Conservation (phyloP, 2,113 vertebrate species). For the Corvus hawaiiensis region DNA sequence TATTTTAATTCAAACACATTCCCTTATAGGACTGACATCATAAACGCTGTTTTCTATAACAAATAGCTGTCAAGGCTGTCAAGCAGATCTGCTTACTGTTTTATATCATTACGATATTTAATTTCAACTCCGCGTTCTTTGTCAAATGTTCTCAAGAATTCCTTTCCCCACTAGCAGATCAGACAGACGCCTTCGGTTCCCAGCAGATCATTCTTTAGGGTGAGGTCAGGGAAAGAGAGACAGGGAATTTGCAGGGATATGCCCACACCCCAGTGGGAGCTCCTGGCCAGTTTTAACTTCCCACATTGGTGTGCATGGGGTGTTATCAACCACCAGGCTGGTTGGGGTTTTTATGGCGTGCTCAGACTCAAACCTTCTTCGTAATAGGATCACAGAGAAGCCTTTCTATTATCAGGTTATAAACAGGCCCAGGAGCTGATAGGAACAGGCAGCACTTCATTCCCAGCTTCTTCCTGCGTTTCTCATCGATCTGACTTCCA, state of each 20-base stretch:
- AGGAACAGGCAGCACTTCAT: conserved; percentile 2
- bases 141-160: conserved; percentile 52
- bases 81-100: conserved; percentile 73
- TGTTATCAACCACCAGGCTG: neutral
- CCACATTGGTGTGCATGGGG: neutral
- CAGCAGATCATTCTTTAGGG: neutral
- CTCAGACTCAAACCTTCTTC: neutral
- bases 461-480: neutral
- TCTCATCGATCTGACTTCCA: conserved; percentile 1
- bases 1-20: conserved; percentile 73
- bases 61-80: conserved; percentile 74
- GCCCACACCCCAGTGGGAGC: neutral
- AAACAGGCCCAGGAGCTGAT: conserved; percentile 8
- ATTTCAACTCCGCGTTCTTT: conserved; percentile 62
- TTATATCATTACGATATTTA: conserved; percentile 74
- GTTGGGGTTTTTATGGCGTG: neutral
- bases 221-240: neutral
- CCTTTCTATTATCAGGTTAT: conserved; percentile 21
- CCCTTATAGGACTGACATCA: conserved; percentile 70
- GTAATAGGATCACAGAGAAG: conserved; percentile 15
- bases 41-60: conserved; percentile 76
- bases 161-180: conserved; percentile 35
- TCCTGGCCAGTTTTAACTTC: neutral
- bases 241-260: neutral
- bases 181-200: neutral